phyloP scores from a whole-genome alignment of 2,797 vertebrate species.

The Pangasius macronema region DNA sequence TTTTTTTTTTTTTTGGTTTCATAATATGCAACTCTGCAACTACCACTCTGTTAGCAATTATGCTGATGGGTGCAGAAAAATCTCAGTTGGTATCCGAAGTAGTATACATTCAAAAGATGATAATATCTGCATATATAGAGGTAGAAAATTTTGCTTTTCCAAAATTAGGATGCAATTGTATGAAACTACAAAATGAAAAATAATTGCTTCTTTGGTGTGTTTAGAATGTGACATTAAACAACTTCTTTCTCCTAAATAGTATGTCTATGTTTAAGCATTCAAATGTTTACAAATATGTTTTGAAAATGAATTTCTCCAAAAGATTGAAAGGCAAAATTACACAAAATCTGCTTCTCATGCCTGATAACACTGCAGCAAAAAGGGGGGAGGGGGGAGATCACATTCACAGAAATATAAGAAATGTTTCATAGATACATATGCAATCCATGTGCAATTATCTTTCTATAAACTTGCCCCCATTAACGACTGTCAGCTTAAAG shows the following conservation, averaged over 20 bases:
- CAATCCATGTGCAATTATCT: conserved; percentile 5
- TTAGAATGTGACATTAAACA: neutral
- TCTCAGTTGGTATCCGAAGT: neutral
- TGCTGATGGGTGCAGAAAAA: conserved; percentile 14
- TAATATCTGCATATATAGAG: neutral
- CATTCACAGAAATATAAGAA: neutral
- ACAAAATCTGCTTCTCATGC: conserved; percentile 4
- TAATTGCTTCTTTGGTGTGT: neutral
- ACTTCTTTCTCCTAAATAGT: neutral
- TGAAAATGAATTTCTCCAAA: neutral
- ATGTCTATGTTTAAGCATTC: neutral
- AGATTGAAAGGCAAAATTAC: neutral
- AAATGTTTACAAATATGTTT: neutral
- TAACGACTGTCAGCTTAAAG: conserved; percentile 13
- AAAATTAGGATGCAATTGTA: conserved; percentile 12
- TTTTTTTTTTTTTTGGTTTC: neutral
- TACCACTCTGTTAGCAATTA: neutral
- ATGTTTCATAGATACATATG: neutral
- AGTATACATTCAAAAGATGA: neutral
- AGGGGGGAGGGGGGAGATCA: neutral
- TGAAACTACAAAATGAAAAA: neutral
- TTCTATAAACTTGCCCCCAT: neutral
- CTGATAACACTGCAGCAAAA: conserved; percentile 10
- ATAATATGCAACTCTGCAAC: conserved; percentile 1
- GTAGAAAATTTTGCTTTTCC: neutral